Base-by-base conservation (phyloP, 2,888 invertebrate species). In the Cyclophora punctaria region DNA sequence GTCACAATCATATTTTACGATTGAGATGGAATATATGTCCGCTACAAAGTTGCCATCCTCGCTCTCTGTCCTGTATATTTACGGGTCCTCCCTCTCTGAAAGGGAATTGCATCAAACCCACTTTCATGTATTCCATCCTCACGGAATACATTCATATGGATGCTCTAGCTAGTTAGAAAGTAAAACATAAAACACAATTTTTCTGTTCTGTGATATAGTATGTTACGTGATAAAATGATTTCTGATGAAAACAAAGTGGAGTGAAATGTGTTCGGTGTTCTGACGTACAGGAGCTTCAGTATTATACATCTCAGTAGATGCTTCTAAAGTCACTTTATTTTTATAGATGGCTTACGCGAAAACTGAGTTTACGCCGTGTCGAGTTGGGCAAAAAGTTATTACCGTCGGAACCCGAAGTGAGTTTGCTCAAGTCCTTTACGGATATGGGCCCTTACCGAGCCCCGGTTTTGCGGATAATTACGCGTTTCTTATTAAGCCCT, bases 401-500 rank as follows among this genome's bases (percentile, higher is more conserved):
- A 70, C 70, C 63, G 66, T 49, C 59, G 61, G 68, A 64, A 63
- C 67, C 67, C 71, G 63, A 64, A 69, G 64, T 55, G 71, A 76
- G 77, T 78, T 78, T 78, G 71, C 75, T 59, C 71, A 78, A 75
- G 73, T 78, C 72, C 73, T 76, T 73, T 68, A 64, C 67, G 70
- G 72, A 71, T 76, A 70, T 72, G 62, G 69, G 57, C 55, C 55
- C 51, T 50, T 53, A 52, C 47, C 48, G 55, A 55, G 58, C 54
- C 55, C 57, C 52, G 74, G 75, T 75, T 78, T 77, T 74, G 71
- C 70, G 72, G 78, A 78, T 79, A 79, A 79, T 79, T 80, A 78
- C 78, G 63, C 71, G 71, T 69, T 74, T 75, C 75, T 71, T 78
- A 78, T 77, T 78, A 80, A 80, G 78, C 73, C 69, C 69, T 73